Conservation (phyloP, 2,113 vertebrate genomes). For the Caranx ignobilis region DNA sequence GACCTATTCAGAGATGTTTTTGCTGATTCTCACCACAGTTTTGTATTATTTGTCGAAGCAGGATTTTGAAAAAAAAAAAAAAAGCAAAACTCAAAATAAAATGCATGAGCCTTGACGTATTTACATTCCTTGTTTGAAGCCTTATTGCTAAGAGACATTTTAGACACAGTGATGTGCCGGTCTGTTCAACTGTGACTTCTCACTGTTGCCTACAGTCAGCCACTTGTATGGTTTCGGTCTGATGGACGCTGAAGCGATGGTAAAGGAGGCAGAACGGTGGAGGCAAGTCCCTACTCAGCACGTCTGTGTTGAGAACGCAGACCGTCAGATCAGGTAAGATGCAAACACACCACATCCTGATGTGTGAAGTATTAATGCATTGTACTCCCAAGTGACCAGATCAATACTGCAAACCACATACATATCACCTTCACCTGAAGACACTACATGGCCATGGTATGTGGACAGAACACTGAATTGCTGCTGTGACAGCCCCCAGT, state of each 20-base stretch:
- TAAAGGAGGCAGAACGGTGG: conserved; percentile 97
- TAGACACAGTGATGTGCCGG: not conserved
- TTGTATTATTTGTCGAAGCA: not conserved
- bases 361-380: not conserved
- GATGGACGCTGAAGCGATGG: conserved; percentile 99
- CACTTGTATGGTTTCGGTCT: conserved; percentile 96
- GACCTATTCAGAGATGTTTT: not conserved
- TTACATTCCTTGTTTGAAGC: not conserved
- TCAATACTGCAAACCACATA: no score
- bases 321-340: conserved; percentile 96
- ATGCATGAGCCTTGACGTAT: not conserved
- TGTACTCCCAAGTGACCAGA: not conserved
- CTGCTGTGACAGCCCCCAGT: not conserved
- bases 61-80: not conserved
- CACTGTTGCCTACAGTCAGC: conserved; percentile 75
- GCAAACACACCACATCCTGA: not conserved
- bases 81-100: not conserved
- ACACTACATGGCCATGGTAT: not conserved
- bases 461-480: not conserved
- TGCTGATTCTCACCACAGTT: not conserved
- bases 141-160: not conserved
- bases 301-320: conserved; percentile 95
- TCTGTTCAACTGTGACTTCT: conserved; percentile 16
- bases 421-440: not conserved
- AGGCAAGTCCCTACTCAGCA: conserved; percentile 94